phyloP scores from a whole-genome alignment of 2,797 vertebrate genomes.

The Thamnophis elegans region DNA sequence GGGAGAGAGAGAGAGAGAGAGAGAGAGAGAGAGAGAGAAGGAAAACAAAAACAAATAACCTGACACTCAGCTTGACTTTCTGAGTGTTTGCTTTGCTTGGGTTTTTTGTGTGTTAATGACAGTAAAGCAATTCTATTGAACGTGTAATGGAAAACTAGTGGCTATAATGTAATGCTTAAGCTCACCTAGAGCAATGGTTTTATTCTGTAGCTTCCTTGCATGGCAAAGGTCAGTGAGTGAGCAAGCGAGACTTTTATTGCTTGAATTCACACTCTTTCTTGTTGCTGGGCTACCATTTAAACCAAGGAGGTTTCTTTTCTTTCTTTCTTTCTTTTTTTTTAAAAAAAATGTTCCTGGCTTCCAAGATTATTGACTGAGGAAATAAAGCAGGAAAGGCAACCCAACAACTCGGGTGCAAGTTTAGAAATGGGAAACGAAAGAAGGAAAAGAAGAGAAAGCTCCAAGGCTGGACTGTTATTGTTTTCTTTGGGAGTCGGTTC shows the following conservation, averaged over 20 bases:
- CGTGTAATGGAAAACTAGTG: constrained; percentile 47
- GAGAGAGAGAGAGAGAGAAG: not conserved
- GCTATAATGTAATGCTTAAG: constrained; percentile 30
- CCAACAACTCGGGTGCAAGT: constrained; percentile 69
- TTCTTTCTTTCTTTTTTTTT: constrained; percentile 42
- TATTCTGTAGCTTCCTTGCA: constrained; percentile 47
- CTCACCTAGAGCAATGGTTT: constrained; percentile 41
- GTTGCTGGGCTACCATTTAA: constrained; percentile 44
- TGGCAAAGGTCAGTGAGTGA: constrained; percentile 37
- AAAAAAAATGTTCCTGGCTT: constrained; percentile 45
- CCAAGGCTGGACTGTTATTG: not conserved
- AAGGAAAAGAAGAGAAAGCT: constrained; percentile 55
- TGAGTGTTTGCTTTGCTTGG: constrained; percentile 57
- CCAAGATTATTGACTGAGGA: constrained; percentile 12
- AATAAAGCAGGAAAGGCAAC: constrained; percentile 48
- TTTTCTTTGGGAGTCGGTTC: constrained; percentile 64
- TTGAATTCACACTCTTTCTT: not conserved
- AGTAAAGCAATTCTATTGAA: constrained; percentile 57
- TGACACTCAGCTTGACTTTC: constrained; percentile 39
- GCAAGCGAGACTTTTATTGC: not conserved
- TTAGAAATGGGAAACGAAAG: constrained; percentile 62
- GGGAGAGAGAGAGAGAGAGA: not conserved
- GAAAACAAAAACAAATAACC: not conserved
- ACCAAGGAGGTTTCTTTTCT: constrained; percentile 39
- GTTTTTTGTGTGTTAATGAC: constrained; percentile 44